Percentiles rank a stretch among this genome's conserved stretches.
Conservation (phyloP, 37 sponge, comb jelly and placozoan species). For the Axinella damicornis region DNA sequence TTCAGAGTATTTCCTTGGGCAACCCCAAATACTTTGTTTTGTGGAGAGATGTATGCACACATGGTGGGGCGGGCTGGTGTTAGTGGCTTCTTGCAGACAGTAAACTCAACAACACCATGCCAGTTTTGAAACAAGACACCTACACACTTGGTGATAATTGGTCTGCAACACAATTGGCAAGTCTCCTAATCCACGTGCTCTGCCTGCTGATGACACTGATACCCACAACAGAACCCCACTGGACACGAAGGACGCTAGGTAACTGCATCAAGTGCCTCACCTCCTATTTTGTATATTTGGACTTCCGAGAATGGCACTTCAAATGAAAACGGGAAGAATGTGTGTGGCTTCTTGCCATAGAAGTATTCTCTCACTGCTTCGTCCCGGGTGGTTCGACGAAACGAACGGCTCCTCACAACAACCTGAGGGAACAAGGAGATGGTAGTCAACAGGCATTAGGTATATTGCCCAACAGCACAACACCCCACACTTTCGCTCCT, state of each 20-base stretch:
- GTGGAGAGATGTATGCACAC: too few relatives aligned
- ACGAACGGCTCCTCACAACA: slow-evolving; percentile 70
- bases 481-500: too few relatives aligned
- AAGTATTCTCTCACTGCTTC: slow-evolving; percentile 82
- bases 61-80: too few relatives aligned
- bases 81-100: too few relatives aligned
- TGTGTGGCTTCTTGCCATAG: slow-evolving; percentile 79
- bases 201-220: not conserved
- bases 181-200: not conserved
- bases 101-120: too few relatives aligned
- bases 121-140: too few relatives aligned
- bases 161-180: too few relatives aligned
- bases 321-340: slow-evolving; percentile 84
- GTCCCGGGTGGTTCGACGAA: slow-evolving; percentile 60
- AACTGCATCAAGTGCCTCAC: slow-evolving; percentile 25
- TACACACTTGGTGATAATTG: too few relatives aligned
- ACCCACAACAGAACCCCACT: not conserved
- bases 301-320: slow-evolving; percentile 88
- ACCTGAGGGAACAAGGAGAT: slow-evolving; percentile 50
- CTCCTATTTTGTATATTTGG: slow-evolving; percentile 91
- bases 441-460: too few relatives aligned
- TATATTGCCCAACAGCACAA: too few relatives aligned
- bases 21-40: too few relatives aligned
- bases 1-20: too few relatives aligned
- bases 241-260: not conserved